Percentiles rank a stretch among this genome's conserved stretches.
Conservation (phyloP, 30 jellyfish, hydroid and myxozoan species). For the Chironex yamaguchii region DNA sequence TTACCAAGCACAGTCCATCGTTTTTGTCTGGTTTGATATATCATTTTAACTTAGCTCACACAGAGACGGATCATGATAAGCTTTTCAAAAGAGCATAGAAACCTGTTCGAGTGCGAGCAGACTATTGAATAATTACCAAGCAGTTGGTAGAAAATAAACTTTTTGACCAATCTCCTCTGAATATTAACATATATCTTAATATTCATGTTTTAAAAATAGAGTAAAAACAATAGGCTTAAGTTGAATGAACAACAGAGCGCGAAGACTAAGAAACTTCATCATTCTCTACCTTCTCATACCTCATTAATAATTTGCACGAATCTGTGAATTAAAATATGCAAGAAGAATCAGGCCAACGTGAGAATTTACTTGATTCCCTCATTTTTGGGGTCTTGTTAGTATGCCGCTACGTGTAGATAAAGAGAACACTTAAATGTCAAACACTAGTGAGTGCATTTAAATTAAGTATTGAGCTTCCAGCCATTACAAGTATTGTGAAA, state of each 20-base stretch:
- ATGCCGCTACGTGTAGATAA: too few species aligned
- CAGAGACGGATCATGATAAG: neutral
- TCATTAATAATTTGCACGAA: neutral
- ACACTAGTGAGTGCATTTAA: too few species aligned
- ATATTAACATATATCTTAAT: neutral
- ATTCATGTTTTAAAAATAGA: neutral
- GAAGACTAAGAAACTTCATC: neutral
- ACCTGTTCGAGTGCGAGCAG: neutral
- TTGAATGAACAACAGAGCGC: neutral
- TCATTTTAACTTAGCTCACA: too few species aligned
- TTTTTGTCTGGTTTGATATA: neutral
- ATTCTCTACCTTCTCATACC: neutral
- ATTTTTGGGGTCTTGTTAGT: constrained; percentile 64
- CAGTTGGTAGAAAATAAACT: neutral
- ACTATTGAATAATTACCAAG: neutral
- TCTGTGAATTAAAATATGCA: neutral
- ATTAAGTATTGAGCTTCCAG: too few species aligned
- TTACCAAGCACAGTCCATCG: neutral
- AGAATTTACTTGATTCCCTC: too few species aligned
- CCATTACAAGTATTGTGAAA: too few species aligned
- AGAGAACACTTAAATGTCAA: too few species aligned
- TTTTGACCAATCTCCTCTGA: neutral
- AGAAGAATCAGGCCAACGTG: neutral
- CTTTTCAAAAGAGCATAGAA: neutral
- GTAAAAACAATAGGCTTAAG: neutral